Base-by-base conservation (phyloP, 2,888 invertebrate genomes). In the Aspidiotus rigidus region DNA sequence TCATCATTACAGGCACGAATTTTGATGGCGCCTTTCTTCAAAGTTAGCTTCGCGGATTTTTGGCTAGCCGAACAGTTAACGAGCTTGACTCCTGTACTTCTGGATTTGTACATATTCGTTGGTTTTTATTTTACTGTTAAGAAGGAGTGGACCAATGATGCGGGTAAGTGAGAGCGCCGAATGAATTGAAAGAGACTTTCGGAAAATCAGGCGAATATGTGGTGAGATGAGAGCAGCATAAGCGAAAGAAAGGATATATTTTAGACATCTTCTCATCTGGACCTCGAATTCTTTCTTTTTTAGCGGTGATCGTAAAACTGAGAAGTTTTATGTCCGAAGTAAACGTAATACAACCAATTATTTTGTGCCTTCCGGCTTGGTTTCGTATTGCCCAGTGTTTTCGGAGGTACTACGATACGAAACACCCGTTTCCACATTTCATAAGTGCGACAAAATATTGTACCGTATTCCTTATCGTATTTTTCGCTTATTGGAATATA, bases 61-160 rank as follows among this genome's bases (percentile, higher is more conserved):
- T 90, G 90, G 90, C 83, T 90, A 75, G 90, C 89, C 13, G 90
- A 90, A 80, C 90, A 90, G 77, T 78, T 90, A 56, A 91, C 89
- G 77, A 89, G 89, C 75, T 81, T 91, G 70, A 86, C 84, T 7
- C 85, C 85, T 1, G 87, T 87, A 1, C 82, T 93, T 73, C 79
- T 88, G 71, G 92, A 93, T 77, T 83, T 90, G 74, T 88, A 91
- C 75, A 91, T 86, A 77, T 82, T 90, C 70, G 78, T 86, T 70
- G 93, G 91, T 77, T 89, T 88, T 77, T 91, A 90, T 76, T 79
- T 81, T 40, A 84, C 84, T 75, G 81, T 83, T 49, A 80, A 81
- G 69, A 85, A 84, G 84, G 77, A 80, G 49, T 79, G 80, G 71
- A 80, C 79, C 63, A 78, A 77, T 74, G 79, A 81, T 81, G 77